Conservation (phyloP, 2,888 invertebrate species). For the Matsumyia berberina region DNA sequence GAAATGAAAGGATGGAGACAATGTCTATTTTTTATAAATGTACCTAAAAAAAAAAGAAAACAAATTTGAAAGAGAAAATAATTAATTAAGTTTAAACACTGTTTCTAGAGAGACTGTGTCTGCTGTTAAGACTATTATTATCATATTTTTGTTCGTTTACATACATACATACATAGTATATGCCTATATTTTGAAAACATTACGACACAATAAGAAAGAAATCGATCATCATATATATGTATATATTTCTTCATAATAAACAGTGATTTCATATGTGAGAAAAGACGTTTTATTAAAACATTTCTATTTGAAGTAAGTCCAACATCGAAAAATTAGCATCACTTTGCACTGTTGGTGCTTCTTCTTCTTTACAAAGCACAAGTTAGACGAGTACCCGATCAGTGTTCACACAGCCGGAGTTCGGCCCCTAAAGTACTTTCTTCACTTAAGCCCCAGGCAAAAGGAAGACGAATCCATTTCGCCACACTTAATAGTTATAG, state of each 20-base stretch:
- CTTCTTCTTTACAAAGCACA: too few relatives aligned
- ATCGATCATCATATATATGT: slow-evolving; percentile 62
- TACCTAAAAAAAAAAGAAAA: slow-evolving; percentile 58
- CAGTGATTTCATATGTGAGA: slow-evolving; percentile 52
- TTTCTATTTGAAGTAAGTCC: too few relatives aligned
- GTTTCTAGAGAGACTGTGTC: slow-evolving; percentile 61
- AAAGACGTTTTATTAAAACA: neutral
- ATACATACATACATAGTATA: slow-evolving; percentile 36
- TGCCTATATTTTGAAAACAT: slow-evolving; percentile 55
- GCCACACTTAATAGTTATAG: too few relatives aligned
- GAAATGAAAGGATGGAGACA: slow-evolving; percentile 23
- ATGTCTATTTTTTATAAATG: slow-evolving; percentile 71
- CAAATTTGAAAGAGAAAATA: slow-evolving; percentile 33
- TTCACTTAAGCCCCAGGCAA: too few relatives aligned
- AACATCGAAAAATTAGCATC: too few relatives aligned
- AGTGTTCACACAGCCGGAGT: too few relatives aligned
- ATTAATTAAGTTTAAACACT: slow-evolving; percentile 37
- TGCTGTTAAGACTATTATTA: slow-evolving; percentile 67
- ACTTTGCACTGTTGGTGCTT: too few relatives aligned
- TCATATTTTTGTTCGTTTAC: slow-evolving; percentile 57
- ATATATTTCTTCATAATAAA: slow-evolving; percentile 63
- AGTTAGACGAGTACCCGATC: too few relatives aligned
- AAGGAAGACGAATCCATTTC: too few relatives aligned
- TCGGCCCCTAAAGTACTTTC: too few relatives aligned
- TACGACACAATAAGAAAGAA: slow-evolving; percentile 16